Evolutionary conservation across 2,888 invertebrate species (phyloP), one percentile per base, ranked within the genome.

Genomic region (Cerastis leucographa): DNA sequence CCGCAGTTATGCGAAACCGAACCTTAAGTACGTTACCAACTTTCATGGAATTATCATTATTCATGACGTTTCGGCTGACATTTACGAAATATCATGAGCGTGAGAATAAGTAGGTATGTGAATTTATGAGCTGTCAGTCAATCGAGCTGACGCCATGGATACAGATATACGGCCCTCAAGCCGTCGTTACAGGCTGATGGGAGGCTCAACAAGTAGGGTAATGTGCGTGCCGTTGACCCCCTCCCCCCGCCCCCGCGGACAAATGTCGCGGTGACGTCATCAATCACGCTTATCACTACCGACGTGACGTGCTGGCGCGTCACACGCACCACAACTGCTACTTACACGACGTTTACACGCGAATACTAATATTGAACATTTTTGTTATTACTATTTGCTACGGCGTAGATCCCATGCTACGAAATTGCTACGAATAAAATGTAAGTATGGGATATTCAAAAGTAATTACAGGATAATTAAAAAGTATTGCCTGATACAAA

Each of bases 221-320:
- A 93, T 93, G 90, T 86, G 90, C 87, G 85, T 83, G 84, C 80
- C 81, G 74, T 49, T 81, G 85, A 73, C 79, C 85, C 76, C 40
- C 42, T n/a, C 42, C 17, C n/a, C n/a, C 42, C 14, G 62, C 70
- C 74, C 76, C 74, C 74, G 81, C 78, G 82, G 84, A 79, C 85
- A 86, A 86, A 83, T 81, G 86, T 79, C 78, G 84, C 76, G 88
- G 92, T 95, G 94, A 94, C 94, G 94, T 93, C 95, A 94, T 96
- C 94, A 95, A 96, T 96, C 96, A 95, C 92, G 91, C 91, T 95
- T 95, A 96, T 96, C 96, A 92, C 88, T 78, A 83, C 81, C 76
- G 79, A 83, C 85, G 91, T 89, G 90, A 88, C 88, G 87, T 81
- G 88, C 87, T 80, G 81, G 78, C 86, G 75, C 87, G 89, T 91